phyloP scores from a whole-genome alignment of 2,113 vertebrate genomes.

The Pluvialis apricaria region DNA sequence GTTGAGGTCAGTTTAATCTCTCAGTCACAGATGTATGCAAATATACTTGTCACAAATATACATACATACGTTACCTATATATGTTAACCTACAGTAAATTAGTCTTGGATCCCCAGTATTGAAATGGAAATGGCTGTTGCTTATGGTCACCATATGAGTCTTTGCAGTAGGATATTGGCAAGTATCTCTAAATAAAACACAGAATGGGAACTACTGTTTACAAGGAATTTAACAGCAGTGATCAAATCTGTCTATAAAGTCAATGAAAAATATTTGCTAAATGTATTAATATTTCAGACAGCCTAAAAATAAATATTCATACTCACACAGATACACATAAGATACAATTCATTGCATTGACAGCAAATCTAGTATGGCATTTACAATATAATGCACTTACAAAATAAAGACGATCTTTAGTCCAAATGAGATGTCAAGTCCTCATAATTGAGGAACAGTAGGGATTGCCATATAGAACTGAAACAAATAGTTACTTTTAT shows the following conservation, averaged over 20 bases:
- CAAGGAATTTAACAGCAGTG: background rate
- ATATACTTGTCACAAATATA: accelerated
- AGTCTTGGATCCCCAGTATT: background rate
- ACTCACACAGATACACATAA: background rate
- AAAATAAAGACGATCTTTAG: background rate
- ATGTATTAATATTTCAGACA: background rate
- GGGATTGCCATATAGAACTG: background rate
- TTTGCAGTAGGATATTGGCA: background rate
- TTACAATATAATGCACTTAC: background rate
- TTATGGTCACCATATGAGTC: background rate
- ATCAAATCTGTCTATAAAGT: background rate
- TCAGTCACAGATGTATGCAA: background rate
- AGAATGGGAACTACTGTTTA: background rate
- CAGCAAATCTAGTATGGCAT: background rate
- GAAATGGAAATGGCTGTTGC: background rate
- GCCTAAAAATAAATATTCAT: background rate
- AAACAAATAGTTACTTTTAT: background rate
- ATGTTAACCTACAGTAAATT: background rate
- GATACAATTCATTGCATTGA: background rate
- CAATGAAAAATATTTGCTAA: background rate
- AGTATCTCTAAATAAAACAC: background rate
- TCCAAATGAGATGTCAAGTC: background rate
- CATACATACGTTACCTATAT: accelerated
- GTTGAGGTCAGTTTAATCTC: background rate
- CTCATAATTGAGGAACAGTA: background rate